Base-by-base conservation (phyloP, 2,797 vertebrate genomes). In the Petrocephalus schoutedeni region DNA sequence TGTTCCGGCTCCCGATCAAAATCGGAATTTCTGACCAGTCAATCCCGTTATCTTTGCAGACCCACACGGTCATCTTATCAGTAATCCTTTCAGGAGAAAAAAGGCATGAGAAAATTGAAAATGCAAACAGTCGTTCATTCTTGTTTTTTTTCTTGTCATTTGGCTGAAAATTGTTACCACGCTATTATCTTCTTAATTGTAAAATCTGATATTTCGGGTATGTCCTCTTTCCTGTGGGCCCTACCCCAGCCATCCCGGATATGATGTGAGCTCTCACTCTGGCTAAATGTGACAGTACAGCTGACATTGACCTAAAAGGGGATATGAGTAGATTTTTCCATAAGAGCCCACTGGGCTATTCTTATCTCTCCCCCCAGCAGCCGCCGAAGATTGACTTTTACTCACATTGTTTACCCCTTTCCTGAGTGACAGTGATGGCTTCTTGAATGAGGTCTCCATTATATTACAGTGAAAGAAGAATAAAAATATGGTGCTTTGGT, bases 361-460 rank as follows among this genome's bases (percentile, higher is more conserved):
- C 85, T 86, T 86, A 86, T 86, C 85, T 28, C n/a, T 41, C 85
- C 36, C n/a, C 41, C 64, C 85, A 61, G 85, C 57, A 61, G 85
- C 57, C 36, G 36, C 57, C 19, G 85, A 16, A 86, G 85, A 86
- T 86, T 86, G 57, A 64, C 85, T 61, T 86, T 86, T 86, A 86
- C 85, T 64, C 57, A 49, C 36, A 86, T 86, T 86, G 85, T 86
- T 86, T 86, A 86, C 53, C 36, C 57, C 85, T 49, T 45, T 45
- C 53, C 57, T 61, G 85, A 86, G 41, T 61, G 85, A 86, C 57
- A 61, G 85, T 64, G 58, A 86, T 64, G 57, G 85, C 58, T 67
- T 64, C 45, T 64, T 19, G 85, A 86, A 86, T 64, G 85, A 86
- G 85, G 85, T 64, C 59, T 86, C 85, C 85, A 86, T 86, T 86